Conservation (phyloP, 2,797 vertebrate species). For the Pangasius sanitwongsei region DNA sequence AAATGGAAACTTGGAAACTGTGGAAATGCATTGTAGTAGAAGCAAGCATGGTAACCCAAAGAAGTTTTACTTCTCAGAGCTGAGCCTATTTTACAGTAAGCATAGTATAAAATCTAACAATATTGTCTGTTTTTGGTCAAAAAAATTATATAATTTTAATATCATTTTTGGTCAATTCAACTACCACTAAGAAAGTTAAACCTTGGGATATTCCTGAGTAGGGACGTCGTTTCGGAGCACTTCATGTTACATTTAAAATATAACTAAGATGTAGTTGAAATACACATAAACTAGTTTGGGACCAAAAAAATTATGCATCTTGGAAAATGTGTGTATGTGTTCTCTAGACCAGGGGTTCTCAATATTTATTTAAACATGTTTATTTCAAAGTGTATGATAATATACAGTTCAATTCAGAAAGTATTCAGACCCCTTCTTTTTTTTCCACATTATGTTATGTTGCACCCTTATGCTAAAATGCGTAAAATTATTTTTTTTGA, state of each 20-base stretch:
- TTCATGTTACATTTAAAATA: not conserved
- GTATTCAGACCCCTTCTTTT: no score
- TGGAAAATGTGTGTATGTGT: not conserved
- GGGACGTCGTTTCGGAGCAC: conserved; percentile 13
- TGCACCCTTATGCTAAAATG: no score
- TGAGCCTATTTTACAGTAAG: not conserved
- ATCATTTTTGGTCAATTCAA: conserved; percentile 45
- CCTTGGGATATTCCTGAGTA: conserved; percentile 42
- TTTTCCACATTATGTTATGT: no score
- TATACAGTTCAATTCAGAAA: not conserved
- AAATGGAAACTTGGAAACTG: not conserved
- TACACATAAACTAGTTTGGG: conserved; percentile 2
- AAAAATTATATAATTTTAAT: conserved; percentile 27
- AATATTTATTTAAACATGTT: not conserved
- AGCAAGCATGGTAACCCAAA: not conserved
- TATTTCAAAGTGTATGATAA: not conserved
- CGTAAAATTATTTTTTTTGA: no score
- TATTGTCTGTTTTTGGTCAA: conserved; percentile 29
- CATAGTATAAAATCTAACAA: conserved; percentile 1
- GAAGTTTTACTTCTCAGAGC: not conserved
- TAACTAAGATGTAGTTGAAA: not conserved
- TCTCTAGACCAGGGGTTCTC: not conserved
- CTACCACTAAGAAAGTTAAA: conserved; percentile 9
- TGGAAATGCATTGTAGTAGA: conserved; percentile 1
- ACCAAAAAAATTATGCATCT: not conserved